Evolutionary conservation across 2,797 vertebrate genomes (phyloP).

Genomic region (Onychomys torridus): DNA sequence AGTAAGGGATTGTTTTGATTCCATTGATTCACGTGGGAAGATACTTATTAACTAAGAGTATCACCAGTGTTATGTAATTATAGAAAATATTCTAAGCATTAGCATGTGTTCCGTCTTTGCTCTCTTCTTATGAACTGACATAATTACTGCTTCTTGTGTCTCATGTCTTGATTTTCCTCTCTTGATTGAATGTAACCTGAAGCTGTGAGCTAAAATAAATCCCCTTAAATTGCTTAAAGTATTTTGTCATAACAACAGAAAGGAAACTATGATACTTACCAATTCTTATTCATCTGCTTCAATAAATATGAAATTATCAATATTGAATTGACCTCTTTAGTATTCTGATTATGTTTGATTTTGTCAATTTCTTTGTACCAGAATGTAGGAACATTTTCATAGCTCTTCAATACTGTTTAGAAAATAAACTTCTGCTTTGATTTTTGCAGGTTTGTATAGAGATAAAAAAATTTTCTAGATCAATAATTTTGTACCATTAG

Average conservation of each 20-base stretch:
- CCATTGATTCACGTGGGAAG: background rate
- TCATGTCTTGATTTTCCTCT: background rate
- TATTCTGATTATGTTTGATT: constrained; percentile 5
- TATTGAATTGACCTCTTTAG: background rate
- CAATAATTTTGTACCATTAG: background rate
- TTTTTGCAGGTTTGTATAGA: background rate
- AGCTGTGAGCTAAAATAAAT: background rate
- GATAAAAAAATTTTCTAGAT: background rate
- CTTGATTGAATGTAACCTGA: background rate
- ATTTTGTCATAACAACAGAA: background rate
- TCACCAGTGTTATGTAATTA: background rate
- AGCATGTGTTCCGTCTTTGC: background rate
- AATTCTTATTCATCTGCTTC: background rate
- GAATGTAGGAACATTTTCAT: background rate
- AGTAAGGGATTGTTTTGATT: background rate
- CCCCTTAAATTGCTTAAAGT: background rate
- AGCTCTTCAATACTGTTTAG: background rate
- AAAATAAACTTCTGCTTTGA: constrained; percentile 44
- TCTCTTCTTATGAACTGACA: background rate
- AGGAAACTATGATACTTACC: background rate
- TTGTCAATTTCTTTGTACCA: constrained; percentile 16
- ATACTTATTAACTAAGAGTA: background rate
- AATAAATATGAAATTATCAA: constrained; percentile 10
- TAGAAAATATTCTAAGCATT: background rate
- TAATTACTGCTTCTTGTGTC: background rate